Conservation (phyloP, 2,113 vertebrate genomes). For the Rhinogobius similis region DNA sequence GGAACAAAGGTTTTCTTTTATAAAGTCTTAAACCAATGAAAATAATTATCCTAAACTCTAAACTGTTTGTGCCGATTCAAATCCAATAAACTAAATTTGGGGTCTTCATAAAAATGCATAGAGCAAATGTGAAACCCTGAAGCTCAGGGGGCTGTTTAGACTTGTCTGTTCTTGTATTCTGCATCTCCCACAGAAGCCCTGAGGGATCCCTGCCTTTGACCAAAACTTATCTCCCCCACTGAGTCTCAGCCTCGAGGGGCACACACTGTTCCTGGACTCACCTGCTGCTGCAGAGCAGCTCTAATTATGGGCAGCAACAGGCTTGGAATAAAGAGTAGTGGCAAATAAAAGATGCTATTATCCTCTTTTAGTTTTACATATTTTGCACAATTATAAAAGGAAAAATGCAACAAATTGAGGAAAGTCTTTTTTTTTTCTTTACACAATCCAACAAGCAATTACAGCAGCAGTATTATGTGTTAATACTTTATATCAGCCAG, state of each 20-base stretch:
- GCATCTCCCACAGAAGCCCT: not conserved
- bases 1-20: too few relatives aligned
- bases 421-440: too few relatives aligned
- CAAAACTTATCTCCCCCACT: not conserved
- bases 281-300: not conserved
- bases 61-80: not conserved
- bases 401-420: too few relatives aligned
- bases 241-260: not conserved
- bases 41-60: too few relatives aligned
- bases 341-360: not conserved
- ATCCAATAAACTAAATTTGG: not conserved
- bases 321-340: not conserved
- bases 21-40: too few relatives aligned
- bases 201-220: slow-evolving; percentile 6
- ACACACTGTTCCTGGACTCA: not conserved
- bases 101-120: not conserved
- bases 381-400: too few relatives aligned
- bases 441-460: not conserved
- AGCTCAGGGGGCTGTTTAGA: not conserved
- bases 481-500: not conserved
- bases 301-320: slow-evolving; percentile 4
- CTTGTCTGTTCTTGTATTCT: not conserved
- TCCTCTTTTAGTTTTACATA: not conserved
- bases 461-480: not conserved
- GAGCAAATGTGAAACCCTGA: not conserved